Percentiles rank a stretch among this genome's conserved stretches.
Conservation (phyloP, 1,140 invertebrate genomes). For the Hesperophylax magnus region DNA sequence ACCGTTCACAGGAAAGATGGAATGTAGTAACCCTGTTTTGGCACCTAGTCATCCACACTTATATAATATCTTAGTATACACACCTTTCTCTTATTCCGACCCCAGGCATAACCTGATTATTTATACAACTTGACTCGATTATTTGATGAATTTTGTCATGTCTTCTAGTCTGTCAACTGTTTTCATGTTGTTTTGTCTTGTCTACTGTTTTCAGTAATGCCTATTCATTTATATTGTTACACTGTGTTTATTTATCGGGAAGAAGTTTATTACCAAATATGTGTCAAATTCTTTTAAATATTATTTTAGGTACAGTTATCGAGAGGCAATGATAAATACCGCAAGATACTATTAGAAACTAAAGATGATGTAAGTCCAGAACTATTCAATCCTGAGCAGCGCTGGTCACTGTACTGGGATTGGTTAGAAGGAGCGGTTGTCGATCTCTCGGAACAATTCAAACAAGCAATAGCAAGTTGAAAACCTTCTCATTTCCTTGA, state of each 20-base stretch:
- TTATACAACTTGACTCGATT: not conserved
- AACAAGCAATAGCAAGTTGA: not conserved
- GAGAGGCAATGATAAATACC: not conserved
- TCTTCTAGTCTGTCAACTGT: not conserved
- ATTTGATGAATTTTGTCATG: not conserved
- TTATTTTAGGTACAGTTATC: not conserved
- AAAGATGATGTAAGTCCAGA: slow-evolving; percentile 30
- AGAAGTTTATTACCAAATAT: too few species aligned
- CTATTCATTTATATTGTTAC: not conserved
- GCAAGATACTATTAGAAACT: not conserved
- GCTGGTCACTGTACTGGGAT: slow-evolving; percentile 64
- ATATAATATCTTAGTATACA: not conserved
- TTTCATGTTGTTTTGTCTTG: too few species aligned
- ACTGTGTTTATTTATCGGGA: not conserved
- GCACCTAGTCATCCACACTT: not conserved
- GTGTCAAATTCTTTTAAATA: not conserved
- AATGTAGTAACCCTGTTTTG: not conserved
- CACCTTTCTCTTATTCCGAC: too few species aligned
- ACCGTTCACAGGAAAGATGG: not conserved
- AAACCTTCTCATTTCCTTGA: too few species aligned
- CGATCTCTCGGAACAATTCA: not conserved
- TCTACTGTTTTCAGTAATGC: not conserved
- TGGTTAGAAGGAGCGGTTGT: slow-evolving; percentile 58
- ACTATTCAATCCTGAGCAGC: slow-evolving; percentile 58
- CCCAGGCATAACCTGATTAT: not conserved